Evolutionary conservation across 2,113 vertebrate species (phyloP).

Genomic region (Zeus faber): DNA sequence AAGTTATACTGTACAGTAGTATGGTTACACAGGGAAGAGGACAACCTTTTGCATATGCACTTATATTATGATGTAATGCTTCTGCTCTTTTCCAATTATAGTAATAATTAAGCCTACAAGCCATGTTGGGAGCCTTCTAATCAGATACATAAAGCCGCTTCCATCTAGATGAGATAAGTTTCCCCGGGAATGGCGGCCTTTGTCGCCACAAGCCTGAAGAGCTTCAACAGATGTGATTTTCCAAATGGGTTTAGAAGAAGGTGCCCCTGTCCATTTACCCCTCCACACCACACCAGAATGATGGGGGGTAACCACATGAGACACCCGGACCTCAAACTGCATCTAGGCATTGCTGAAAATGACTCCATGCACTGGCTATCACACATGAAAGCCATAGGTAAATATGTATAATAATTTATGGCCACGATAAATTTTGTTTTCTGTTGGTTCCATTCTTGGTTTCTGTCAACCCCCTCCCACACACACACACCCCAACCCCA

Average conservation of each 20-base stretch:
- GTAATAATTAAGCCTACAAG: too few species aligned
- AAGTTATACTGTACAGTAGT: too few species aligned
- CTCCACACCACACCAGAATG: constrained; percentile 11
- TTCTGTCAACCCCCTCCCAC: constrained; percentile 34
- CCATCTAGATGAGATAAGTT: constrained; percentile 32
- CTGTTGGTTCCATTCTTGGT: constrained; percentile 28
- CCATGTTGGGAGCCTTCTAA: too few species aligned
- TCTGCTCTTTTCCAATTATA: too few species aligned
- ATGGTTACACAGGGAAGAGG: too few species aligned
- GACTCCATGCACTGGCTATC: constrained; percentile 26
- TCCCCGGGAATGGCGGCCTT: constrained; percentile 31
- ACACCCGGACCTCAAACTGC: constrained; percentile 32
- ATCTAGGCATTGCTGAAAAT: constrained; percentile 47
- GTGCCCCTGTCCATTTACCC: constrained; percentile 35
- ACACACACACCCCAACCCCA: constrained; percentile 34
- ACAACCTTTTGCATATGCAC: too few species aligned
- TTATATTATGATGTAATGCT: too few species aligned
- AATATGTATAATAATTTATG: constrained; percentile 43
- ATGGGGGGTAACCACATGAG: constrained; percentile 45
- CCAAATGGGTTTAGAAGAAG: constrained; percentile 38
- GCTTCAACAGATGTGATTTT: constrained; percentile 48
- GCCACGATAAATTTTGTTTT: constrained; percentile 41
- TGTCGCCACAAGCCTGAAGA: constrained; percentile 46
- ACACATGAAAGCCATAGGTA: constrained; percentile 51
- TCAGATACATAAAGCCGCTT: constrained; percentile 54